Evolutionary conservation across 1,140 invertebrate genomes (phyloP), one percentile per base, ranked within the genome.

Genomic region (Drosophila azteca): DNA sequence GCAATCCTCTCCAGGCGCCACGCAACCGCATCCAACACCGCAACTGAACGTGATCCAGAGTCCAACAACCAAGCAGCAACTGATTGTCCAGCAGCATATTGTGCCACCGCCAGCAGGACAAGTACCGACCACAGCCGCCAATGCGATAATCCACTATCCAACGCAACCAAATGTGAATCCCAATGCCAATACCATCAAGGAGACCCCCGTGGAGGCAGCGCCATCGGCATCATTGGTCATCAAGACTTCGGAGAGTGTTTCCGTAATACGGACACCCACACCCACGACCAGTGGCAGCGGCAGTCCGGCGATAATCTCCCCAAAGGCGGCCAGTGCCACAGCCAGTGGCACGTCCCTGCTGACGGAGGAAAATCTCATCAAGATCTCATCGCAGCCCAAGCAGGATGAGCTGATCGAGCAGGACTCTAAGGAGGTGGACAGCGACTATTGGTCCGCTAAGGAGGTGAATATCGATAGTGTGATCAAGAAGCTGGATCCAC

Each of bases 371-470:
- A 91, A 91, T 67, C 71, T 91, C 1, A 91, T 79, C n/a, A 91
- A 91, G 71, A 84, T 91, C n/a, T 91, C 90, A n/a, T 91, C 90
- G 9, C 80, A 88, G 64, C 83, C 90, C n/a, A 85, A 88, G 77
- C 76, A 90, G 50, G 85, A 90, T 67, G 77, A 90, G 66, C 73
- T 88, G 2, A 71, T 81, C 51, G 82, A 90, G 51, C 88, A 90
- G 68, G 87, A 89, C 53, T 93, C 92, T 60, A 95, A 95, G 76
- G 95, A 96, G 69, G 84, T 88, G 43, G 95, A 96, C 78, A 95
- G 94, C 82, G 95, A 96, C 84, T 95, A 94, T 79, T 96, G 95
- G 95, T 95, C 94, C 22, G 94, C 95, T 2, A 96, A 96, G 91
- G 95, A 96, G 77, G 93, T 96, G 1, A 90, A 91, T 17, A 95